Base-by-base conservation (phyloP, 1,140 invertebrate species). In the Paraescarpia echinospica region DNA sequence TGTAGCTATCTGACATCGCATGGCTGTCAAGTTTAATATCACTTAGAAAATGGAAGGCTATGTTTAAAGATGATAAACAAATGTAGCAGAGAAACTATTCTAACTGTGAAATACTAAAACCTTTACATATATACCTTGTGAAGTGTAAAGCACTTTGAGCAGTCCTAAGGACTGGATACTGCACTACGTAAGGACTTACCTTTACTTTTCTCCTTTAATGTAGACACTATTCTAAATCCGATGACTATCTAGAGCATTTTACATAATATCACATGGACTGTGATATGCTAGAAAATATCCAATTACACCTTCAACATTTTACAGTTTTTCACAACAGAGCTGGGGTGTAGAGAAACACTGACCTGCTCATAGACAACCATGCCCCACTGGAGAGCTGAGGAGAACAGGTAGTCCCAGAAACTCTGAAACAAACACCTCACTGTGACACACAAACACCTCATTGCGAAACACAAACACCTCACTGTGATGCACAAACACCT, bases 371-470 rank as follows among this genome's bases (percentile, higher is more conserved):
- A 92, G n/a, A 89, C 89, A 31, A 90, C 88, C 34, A 92, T 33
- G 31, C 92, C 92, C 92, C 92, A 92, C 34, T 89, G 35, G 34
- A 90, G 89, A 33, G 92, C 77, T 34, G 88, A 34, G 35, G 88
- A 41, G 34, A 92, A 90, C 27, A 92, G 89, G 18, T 92, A 89
- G 33, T 92, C 89, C 92, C 92, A 92, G 92, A 92, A 92, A 35
- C 31, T 48, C 92, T 92, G 92, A 34, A 91, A 59, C 35, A 77
- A 77, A 77, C 59, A 77, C 27, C 59, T 77, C 59, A 77, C 59
- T 77, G 59, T 31, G 22, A 77, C 59, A 77, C 9, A 77, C 59
- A 77, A 77, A 77, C 59, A 77, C 59, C 14, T 77, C 59, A 77
- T 18, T 77, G 59, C 22, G 22, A 77, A 6, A 77, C 59, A 77